Percentiles rank a stretch among this genome's conserved stretches.
Conservation (phyloP, 2,888 invertebrate species). For the Idaea dimidiata region DNA sequence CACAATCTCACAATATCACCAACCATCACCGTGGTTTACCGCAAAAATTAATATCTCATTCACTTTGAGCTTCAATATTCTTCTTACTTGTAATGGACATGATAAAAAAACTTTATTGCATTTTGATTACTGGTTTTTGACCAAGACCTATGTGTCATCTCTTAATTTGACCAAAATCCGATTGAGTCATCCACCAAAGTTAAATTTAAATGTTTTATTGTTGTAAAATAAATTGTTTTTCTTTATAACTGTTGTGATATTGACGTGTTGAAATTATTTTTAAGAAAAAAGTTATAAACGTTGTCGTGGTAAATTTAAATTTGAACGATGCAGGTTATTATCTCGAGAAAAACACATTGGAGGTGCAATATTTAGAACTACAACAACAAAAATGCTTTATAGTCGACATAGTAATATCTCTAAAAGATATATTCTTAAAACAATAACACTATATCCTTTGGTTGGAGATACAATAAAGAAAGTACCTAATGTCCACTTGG, state of each 20-base stretch:
- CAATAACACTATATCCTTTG: too few species aligned
- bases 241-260: background rate
- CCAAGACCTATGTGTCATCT: background rate
- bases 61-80: background rate
- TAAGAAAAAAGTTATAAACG: background rate
- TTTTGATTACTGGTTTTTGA: slow-evolving; percentile 1
- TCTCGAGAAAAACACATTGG: too few species aligned
- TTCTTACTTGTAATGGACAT: background rate
- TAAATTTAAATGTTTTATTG: background rate
- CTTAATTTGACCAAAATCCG: background rate
- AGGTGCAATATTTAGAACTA: too few species aligned
- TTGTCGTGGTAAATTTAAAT: too few species aligned
- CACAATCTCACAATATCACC: slow-evolving; percentile 3
- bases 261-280: background rate
- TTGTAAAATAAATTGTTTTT: background rate
- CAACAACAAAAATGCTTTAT: too few species aligned
- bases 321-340: too few species aligned
- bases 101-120: background rate
- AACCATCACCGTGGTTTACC: slow-evolving; percentile 52
- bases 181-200: background rate
- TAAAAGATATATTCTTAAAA: too few species aligned
- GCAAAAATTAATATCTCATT: slow-evolving; percentile 60
- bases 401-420: too few species aligned
- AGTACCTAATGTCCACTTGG: too few species aligned
- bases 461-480: too few species aligned